Base-by-base conservation (phyloP, 1,140 invertebrate genomes). In the Oreohelix idahoensis region DNA sequence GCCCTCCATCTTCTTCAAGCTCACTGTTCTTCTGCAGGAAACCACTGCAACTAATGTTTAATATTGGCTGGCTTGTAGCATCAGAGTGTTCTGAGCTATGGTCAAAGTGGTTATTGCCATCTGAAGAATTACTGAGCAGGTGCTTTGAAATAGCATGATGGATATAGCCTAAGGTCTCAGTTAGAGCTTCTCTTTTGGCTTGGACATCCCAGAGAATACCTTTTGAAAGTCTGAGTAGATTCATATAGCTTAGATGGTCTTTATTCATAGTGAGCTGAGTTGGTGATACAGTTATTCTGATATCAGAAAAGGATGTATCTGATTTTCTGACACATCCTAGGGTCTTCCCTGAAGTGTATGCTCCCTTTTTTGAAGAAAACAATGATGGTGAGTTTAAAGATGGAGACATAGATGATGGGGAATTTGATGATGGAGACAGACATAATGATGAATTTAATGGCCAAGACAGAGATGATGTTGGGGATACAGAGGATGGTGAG, bases 201-300 rank as follows among this genome's bases (percentile, higher is more conserved):
- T 91, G 89, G n/a, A 90, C 84, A 76, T 91, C 89, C 90, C 89
- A 90, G 1, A 90, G 80, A 26, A 91, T 79, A 36, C 89, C 88
- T 49, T 87, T 86, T 15, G 90, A 87, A 39, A 90, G 83, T 17
- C 87, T 84, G 51, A 86, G 83, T 63, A 91, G 69, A 49, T 83
- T 83, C 29, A 32, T 17, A 23, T 51, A 38, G n/a, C 26, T 70
- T 39, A 83, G n/a, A 26, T 53, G 39, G 8, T 49, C 45, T 58
- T 15, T 58, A 58, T n/a, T 58, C 8, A 10, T n/a, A 23, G 20
- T 58, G 53, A 15, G 23, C 1, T 23, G 15, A 11, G 53, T 23
- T 58, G 10, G 53, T 58, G 26, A 23, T 5, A 10, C 10, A 11
- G 8, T 49, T n/a, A n/a, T n/a, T 20, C 26, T n/a, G 8, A 58